phyloP scores from a whole-genome alignment of 2,888 invertebrate species.

The Parnassius apollo region DNA sequence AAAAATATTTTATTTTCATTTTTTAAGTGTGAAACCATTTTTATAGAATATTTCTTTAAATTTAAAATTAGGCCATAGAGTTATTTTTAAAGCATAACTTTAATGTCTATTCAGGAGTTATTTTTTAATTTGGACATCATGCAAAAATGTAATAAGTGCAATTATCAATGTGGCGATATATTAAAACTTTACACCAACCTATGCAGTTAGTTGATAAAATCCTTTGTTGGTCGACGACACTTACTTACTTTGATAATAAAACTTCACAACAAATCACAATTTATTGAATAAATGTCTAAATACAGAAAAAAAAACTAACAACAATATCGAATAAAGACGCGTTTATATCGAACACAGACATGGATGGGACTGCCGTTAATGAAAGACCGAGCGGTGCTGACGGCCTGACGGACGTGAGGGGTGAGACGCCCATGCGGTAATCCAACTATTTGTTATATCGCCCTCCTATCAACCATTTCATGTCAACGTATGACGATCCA shows the following conservation, averaged over 20 bases:
- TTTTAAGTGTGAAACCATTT: no score
- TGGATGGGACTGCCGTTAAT: slow-evolving; percentile 61
- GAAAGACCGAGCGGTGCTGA: slow-evolving; percentile 49
- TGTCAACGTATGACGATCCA: slow-evolving; percentile 40
- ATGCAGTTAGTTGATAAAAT: slow-evolving; percentile 3
- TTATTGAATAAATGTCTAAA: background rate
- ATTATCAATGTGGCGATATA: background rate
- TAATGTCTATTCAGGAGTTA: no score
- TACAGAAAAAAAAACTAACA: slow-evolving; percentile 4
- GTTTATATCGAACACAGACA: slow-evolving; percentile 55
- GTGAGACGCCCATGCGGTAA: slow-evolving; percentile 60
- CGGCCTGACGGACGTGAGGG: slow-evolving; percentile 56
- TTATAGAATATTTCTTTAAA: no score
- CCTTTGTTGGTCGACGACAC: background rate
- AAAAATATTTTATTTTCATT: no score
- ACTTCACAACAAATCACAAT: slow-evolving; percentile 13
- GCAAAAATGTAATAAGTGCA: background rate
- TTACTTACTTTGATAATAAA: slow-evolving; percentile 5
- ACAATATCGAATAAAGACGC: slow-evolving; percentile 38
- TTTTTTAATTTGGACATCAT: background rate
- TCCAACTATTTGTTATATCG: slow-evolving; percentile 34
- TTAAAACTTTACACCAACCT: slow-evolving; percentile 12
- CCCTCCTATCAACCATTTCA: slow-evolving; percentile 49
- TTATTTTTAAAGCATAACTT: no score
- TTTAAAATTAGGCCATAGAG: no score